These are phyloP conservation scores for Drosophila leontia DNA, from an alignment of 1,140 invertebrate genomes.

Conservation along the genomic window DNA sequence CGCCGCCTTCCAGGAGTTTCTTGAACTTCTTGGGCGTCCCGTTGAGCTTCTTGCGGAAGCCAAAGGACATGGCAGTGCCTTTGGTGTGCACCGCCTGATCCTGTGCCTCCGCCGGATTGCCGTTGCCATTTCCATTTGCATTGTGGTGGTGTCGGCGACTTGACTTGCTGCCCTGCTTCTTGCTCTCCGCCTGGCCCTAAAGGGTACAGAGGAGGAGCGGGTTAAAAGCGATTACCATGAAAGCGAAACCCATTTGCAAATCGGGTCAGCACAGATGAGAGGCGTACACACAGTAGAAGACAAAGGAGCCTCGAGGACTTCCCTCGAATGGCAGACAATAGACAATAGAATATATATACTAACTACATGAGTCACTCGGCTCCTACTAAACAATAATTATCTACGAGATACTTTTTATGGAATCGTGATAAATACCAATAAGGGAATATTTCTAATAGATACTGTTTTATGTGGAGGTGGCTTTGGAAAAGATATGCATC, in stretches of 20 bases:
- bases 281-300: slow-evolving; percentile 25
- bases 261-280: slow-evolving; percentile 63
- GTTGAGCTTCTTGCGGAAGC: slow-evolving; percentile 85
- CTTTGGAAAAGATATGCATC: neutral
- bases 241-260: slow-evolving; percentile 49
- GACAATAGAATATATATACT: slow-evolving; percentile 33
- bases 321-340: slow-evolving; percentile 31
- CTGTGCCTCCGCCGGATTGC: slow-evolving; percentile 37
- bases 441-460: neutral
- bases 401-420: slow-evolving; percentile 32
- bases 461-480: slow-evolving; percentile 1
- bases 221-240: slow-evolving; percentile 51
- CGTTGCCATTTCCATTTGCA: slow-evolving; percentile 50
- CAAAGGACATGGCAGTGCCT: slow-evolving; percentile 85
- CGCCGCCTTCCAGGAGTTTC: slow-evolving; percentile 70
- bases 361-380: slow-evolving; percentile 38
- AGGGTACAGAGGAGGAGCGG: neutral
- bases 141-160: slow-evolving; percentile 56
- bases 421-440: slow-evolving; percentile 25
- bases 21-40: slow-evolving; percentile 82
- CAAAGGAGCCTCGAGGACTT: slow-evolving; percentile 41
- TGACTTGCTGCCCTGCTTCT: slow-evolving; percentile 72
- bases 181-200: slow-evolving; percentile 84
- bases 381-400: slow-evolving; percentile 39
- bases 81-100: slow-evolving; percentile 74